Evolutionary conservation across 37 sponge, comb jelly and placozoan genomes (phyloP).

Genomic region (Eunapius fragilis): DNA sequence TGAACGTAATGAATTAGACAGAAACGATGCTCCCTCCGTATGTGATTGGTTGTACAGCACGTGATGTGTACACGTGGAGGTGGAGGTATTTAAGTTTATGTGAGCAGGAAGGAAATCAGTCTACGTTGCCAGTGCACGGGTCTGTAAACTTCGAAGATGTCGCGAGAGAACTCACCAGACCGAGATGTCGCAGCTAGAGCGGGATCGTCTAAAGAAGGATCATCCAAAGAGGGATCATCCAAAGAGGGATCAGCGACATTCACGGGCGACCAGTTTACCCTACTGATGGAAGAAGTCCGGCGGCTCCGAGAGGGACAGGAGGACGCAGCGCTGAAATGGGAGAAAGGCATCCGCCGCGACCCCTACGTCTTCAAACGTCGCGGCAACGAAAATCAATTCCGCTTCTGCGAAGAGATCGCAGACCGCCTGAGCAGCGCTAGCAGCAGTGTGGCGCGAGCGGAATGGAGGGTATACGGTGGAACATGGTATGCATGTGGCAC

Average conservation of each 20-base stretch:
- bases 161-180: neutral
- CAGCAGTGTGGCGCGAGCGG: no score
- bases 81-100: neutral
- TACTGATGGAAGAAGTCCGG: neutral
- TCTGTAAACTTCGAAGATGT: neutral
- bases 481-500: neutral
- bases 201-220: neutral
- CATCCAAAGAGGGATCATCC: neutral
- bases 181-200: neutral
- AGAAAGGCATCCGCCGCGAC: neutral
- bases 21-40: neutral
- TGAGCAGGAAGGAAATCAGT: neutral
- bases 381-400: conserved; percentile 7
- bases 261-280: neutral
- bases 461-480: conserved; percentile 34
- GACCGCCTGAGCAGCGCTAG: neutral
- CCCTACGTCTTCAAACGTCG: neutral
- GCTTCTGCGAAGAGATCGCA: neutral
- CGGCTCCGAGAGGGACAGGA: neutral
- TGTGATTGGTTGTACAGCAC: neutral
- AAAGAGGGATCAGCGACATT: neutral
- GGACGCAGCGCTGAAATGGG: no score
- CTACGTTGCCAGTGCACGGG: neutral
- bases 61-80: neutral
- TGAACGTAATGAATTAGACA: neutral